phyloP scores from a whole-genome alignment of 2,113 vertebrate genomes.

The Plecturocebus donacophilus region DNA sequence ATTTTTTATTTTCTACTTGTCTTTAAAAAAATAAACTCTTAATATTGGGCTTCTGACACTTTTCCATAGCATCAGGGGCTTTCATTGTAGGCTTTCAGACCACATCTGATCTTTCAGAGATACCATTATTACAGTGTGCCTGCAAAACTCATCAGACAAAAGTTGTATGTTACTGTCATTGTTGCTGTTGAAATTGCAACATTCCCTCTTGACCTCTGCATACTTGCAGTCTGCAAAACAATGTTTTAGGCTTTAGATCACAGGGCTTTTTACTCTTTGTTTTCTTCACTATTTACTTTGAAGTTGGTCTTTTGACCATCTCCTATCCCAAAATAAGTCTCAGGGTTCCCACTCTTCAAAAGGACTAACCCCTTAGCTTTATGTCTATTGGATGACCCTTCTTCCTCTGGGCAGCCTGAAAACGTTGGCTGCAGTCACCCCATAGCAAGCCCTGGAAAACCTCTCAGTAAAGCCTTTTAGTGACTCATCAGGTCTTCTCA shows the following conservation, averaged over 20 bases:
- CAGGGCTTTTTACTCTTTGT: constrained; percentile 24
- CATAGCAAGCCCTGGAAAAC: not conserved
- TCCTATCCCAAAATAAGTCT: constrained; percentile 6
- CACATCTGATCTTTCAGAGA: constrained; percentile 41
- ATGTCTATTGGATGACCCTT: not conserved
- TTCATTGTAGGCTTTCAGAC: not conserved
- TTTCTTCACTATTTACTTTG: constrained; percentile 67
- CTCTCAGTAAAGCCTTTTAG: not conserved
- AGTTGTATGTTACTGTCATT: constrained; percentile 11
- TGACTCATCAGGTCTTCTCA: not conserved
- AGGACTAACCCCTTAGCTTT: not conserved
- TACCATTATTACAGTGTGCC: not conserved
- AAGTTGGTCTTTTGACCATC: constrained; percentile 60
- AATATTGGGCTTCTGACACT: not conserved
- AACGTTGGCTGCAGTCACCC: not conserved
- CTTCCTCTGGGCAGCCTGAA: not conserved
- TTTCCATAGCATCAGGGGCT: not conserved
- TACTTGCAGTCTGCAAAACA: constrained; percentile 45
- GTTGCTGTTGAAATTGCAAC: constrained; percentile 29
- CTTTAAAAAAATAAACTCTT: not conserved
- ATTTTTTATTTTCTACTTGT: not conserved
- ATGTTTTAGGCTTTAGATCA: constrained; percentile 57
- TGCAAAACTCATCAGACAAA: constrained; percentile 32
- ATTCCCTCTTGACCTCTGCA: constrained; percentile 52
- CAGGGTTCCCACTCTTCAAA: constrained; percentile 44